Conservation (phyloP, 1,140 invertebrate genomes). For the Mycetomoellerius zeteki region DNA sequence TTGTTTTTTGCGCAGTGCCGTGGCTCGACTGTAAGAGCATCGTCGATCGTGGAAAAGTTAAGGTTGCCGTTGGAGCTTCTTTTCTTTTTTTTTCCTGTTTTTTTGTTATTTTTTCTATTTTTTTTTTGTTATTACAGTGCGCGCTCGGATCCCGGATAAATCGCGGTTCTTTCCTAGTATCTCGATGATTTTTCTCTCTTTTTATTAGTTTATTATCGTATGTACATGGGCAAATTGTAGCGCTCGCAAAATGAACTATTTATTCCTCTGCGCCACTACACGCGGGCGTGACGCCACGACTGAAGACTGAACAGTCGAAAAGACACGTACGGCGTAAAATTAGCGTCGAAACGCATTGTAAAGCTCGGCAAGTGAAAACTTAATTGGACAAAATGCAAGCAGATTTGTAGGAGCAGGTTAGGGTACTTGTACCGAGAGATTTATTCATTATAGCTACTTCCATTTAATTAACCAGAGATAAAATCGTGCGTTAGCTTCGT, state of each 20-base stretch:
- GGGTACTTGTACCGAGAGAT: neutral
- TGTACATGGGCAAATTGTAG: conserved; percentile 21
- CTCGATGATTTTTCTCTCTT: conserved; percentile 18
- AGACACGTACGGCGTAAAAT: conserved; percentile 37
- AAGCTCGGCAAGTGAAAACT: conserved; percentile 38
- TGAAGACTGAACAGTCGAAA: conserved; percentile 38
- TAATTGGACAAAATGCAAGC: conserved; percentile 24
- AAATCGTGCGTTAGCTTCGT: neutral
- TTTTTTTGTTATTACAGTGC: conserved; percentile 42
- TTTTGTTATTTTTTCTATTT: conserved; percentile 30
- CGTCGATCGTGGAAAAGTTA: conserved; percentile 64
- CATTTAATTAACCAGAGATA: conserved; percentile 10
- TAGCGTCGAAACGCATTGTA: neutral
- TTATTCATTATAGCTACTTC: conserved; percentile 18
- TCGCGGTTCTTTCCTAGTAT: conserved; percentile 29
- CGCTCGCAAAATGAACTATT: conserved; percentile 43
- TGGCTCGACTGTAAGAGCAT: conserved; percentile 52
- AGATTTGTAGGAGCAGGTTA: conserved; percentile 8
- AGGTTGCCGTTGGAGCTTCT: conserved; percentile 54
- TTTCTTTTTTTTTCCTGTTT: neutral
- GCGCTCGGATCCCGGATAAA: conserved; percentile 13
- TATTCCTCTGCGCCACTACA: conserved; percentile 21
- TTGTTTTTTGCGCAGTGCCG: conserved; percentile 67
- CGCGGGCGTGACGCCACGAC: conserved; percentile 26
- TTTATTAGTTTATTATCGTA: conserved; percentile 35